Evolutionary conservation across 2,113 vertebrate species (phyloP).

Genomic region (Strix uralensis): DNA sequence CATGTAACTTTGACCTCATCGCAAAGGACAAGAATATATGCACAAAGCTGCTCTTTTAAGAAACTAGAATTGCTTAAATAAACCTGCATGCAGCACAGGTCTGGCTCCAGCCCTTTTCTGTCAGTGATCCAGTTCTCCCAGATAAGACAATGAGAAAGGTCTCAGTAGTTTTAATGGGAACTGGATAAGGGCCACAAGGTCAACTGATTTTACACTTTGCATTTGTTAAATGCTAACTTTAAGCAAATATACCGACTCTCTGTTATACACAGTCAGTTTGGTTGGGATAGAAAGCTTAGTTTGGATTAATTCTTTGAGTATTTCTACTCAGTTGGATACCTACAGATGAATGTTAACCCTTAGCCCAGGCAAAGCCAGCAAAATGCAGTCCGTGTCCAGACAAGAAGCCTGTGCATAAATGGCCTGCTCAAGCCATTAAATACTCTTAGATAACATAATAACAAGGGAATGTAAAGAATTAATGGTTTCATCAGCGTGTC

Average conservation of each 20-base stretch:
- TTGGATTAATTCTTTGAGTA: background rate
- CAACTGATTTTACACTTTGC: background rate
- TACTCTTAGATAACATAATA: background rate
- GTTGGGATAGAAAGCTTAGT: background rate
- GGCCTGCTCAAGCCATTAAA: background rate
- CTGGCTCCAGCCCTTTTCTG: background rate
- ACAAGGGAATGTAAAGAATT: background rate
- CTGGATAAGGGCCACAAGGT: background rate
- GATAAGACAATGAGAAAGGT: background rate
- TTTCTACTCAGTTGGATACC: background rate
- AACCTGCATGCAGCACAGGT: background rate
- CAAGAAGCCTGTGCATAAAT: background rate
- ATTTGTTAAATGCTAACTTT: background rate
- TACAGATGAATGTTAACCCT: background rate
- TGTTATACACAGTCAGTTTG: background rate
- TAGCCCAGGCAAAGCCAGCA: background rate
- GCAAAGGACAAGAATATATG: background rate
- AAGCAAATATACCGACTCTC: background rate
- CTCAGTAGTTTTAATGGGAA: background rate
- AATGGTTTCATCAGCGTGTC: background rate
- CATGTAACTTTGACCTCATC: background rate
- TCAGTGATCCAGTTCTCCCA: background rate
- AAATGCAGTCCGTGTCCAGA: background rate
- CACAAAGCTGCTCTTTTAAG: background rate
- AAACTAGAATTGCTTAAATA: background rate